Conservation (phyloP, 2,113 vertebrate species). For the Hippocampus mohnikei region DNA sequence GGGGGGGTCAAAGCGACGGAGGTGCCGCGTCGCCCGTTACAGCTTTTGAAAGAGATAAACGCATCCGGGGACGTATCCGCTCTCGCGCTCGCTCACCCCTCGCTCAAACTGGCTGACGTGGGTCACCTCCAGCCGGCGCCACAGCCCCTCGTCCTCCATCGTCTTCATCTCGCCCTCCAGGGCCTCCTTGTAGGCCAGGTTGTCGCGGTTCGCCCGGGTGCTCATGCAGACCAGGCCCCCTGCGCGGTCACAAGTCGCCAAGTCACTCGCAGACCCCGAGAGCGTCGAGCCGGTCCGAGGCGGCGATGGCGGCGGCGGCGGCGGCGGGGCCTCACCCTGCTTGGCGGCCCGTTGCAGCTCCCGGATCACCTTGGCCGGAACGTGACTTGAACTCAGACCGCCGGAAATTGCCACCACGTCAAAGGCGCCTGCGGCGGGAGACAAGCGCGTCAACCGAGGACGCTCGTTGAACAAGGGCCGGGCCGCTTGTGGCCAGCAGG, state of each 20-base stretch:
- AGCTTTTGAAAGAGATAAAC: conserved; percentile 80
- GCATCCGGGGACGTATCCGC: conserved; percentile 77
- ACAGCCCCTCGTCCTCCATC: conserved; percentile 73
- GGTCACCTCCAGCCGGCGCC: conserved; percentile 65
- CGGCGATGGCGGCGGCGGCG: too few species aligned
- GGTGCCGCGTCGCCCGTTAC: too few species aligned
- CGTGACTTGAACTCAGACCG: conserved; percentile 77
- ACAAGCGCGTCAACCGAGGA: not conserved
- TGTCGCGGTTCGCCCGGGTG: conserved; percentile 77
- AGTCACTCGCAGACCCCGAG: not conserved
- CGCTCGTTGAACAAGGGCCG: not conserved
- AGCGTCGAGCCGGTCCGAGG: not conserved
- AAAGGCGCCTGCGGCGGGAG: conserved; percentile 65
- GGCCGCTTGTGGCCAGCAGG: too few species aligned
- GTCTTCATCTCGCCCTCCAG: conserved; percentile 68
- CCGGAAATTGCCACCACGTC: conserved; percentile 82
- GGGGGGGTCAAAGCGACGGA: too few species aligned
- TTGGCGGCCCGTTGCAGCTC: conserved; percentile 80
- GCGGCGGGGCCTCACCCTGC: conserved; percentile 71
- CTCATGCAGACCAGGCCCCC: conserved; percentile 88
- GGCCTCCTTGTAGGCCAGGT: conserved; percentile 72
- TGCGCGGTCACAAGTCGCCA: conserved; percentile 45
- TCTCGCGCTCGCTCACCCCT: conserved; percentile 70
- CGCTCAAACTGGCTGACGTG: conserved; percentile 80
- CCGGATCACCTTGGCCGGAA: conserved; percentile 66